Percentiles rank a stretch among this genome's conserved stretches.
These are phyloP conservation scores for Lordiphosa clarofinis DNA, from an alignment of 1,140 invertebrate genomes.

Conservation along the genomic window DNA sequence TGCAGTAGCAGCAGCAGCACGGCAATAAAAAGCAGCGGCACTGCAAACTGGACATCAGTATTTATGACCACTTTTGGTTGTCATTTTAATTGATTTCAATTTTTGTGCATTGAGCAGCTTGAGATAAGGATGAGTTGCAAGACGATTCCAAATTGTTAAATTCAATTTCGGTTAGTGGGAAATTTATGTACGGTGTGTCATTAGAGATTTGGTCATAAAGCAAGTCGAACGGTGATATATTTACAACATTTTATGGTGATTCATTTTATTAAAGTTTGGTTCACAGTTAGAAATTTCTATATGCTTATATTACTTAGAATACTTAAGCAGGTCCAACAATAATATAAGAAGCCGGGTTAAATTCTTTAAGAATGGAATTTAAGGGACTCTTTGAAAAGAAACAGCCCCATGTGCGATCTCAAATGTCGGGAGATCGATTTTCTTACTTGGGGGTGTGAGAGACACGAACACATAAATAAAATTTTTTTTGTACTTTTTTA, in stretches of 20 bases:
- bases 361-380: too few species aligned
- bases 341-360: too few species aligned
- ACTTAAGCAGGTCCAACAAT: too few species aligned
- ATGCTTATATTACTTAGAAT: too few species aligned
- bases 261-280: too few species aligned
- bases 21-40: conserved; percentile 60
- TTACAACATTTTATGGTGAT: conserved; percentile 5
- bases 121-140: conserved; percentile 62
- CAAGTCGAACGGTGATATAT: conserved; percentile 3
- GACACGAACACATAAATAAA: too few species aligned
- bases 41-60: conserved; percentile 51
- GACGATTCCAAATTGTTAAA: conserved; percentile 29
- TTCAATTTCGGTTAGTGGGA: conserved; percentile 11
- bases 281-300: too few species aligned
- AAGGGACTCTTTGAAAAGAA: too few species aligned
- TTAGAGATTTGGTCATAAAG: conserved; percentile 4
- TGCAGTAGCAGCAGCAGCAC: conserved; percentile 30
- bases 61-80: conserved; percentile 74
- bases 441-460: too few species aligned
- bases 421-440: too few species aligned
- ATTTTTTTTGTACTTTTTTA: too few species aligned
- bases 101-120: conserved; percentile 52
- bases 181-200: conserved; percentile 3
- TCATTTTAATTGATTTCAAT: conserved; percentile 77
- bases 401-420: too few species aligned